A percentile compares a stretch with the other conserved stretches of the same genome.
Conservation (phyloP, 2,113 vertebrate species). For the Myotis brandtii region DNA sequence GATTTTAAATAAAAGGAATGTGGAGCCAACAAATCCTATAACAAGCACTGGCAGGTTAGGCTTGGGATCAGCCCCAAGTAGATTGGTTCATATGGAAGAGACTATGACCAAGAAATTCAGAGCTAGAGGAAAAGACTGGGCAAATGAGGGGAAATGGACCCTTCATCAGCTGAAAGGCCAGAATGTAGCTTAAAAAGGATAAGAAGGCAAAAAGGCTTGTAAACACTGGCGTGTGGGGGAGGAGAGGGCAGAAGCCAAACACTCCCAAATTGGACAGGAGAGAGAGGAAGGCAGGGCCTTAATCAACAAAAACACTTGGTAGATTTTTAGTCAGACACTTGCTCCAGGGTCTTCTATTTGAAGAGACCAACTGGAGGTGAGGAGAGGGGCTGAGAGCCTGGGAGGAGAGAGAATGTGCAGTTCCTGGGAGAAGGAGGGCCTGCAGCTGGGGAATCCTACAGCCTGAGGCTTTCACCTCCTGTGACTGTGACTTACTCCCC, state of each 20-base stretch:
- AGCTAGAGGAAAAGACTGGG: neutral
- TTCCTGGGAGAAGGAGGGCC: neutral
- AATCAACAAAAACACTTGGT: neutral
- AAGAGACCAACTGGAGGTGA: neutral
- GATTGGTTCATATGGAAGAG: neutral
- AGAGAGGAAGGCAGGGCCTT: neutral
- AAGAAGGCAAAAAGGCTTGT: neutral
- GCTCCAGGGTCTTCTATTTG: neutral
- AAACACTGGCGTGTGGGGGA: rapidly evolving
- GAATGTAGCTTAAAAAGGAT: neutral
- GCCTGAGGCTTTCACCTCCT: neutral
- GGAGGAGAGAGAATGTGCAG: rapidly evolving
- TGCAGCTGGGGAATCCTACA: too few relatives aligned
- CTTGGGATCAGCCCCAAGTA: neutral
- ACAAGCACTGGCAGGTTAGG: neutral
- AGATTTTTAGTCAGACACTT: neutral
- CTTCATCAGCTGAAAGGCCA: neutral
- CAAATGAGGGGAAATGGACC: rapidly evolving
- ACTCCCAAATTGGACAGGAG: rapidly evolving
- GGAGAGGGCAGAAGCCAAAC: rapidly evolving
- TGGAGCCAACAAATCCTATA: neutral
- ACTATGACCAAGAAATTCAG: neutral
- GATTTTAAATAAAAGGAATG: neutral
- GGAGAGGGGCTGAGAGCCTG: neutral
- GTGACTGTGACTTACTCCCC: neutral